Conservation (phyloP, 2,113 vertebrate species). For the Epinephelus moara region DNA sequence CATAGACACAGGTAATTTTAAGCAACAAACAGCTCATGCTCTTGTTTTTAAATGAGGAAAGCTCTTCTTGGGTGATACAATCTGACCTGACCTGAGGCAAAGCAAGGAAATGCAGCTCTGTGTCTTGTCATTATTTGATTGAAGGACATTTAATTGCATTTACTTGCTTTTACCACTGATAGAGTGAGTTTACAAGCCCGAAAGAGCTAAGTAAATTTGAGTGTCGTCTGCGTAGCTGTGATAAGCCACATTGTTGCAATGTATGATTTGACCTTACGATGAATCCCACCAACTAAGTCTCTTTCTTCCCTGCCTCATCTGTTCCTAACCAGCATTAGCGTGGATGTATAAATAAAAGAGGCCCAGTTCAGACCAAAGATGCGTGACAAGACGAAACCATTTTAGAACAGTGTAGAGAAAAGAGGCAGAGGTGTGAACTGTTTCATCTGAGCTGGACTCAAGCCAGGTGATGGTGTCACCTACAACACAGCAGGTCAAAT, state of each 20-base stretch:
- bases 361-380: no score
- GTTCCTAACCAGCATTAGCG: no score
- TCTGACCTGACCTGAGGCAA: neutral
- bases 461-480: no score
- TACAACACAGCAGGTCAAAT: no score
- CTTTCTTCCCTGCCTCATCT: neutral
- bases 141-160: neutral
- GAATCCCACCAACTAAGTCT: neutral
- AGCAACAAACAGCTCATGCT: neutral
- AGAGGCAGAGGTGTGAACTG: no score
- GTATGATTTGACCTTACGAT: neutral
- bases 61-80: neutral
- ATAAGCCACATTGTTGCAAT: neutral
- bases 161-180: no score
- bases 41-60: neutral
- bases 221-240: neutral
- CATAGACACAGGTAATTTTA: constrained; percentile 13
- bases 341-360: no score
- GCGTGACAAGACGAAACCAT: no score
- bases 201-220: neutral
- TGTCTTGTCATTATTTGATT: neutral
- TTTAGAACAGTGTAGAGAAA: no score
- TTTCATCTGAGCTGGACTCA: no score
- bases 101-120: no score
- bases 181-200: neutral